A percentile compares a stretch with the other conserved stretches of the same genome.
phyloP scores from a whole-genome alignment of 2,888 invertebrate species.

The Lasius platythorax region DNA sequence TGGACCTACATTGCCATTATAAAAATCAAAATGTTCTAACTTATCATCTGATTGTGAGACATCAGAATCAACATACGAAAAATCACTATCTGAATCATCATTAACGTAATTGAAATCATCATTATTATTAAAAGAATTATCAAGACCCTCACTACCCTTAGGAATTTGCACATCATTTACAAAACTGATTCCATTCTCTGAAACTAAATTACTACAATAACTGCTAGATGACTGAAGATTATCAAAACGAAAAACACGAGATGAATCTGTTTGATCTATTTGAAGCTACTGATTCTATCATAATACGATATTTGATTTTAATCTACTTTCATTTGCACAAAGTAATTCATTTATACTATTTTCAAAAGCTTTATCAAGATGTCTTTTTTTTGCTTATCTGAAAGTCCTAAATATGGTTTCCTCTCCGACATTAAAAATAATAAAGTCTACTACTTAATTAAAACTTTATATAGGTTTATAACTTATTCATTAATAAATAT shows the following conservation, averaged over 20 bases:
- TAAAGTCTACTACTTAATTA: background rate
- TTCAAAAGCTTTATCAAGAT: background rate
- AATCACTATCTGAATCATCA: background rate
- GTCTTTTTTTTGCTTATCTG: background rate
- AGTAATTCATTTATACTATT: background rate
- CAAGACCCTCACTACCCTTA: background rate
- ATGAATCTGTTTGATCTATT: background rate
- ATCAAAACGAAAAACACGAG: background rate
- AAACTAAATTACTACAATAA: background rate
- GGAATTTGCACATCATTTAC: background rate
- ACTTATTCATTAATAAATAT: too few species aligned
- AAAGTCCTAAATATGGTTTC: background rate
- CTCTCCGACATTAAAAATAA: background rate
- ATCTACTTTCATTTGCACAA: background rate
- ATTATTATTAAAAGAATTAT: background rate
- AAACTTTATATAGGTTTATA: too few species aligned
- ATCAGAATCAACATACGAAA: background rate
- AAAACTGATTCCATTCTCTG: background rate
- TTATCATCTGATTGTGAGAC: background rate
- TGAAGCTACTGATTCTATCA: background rate
- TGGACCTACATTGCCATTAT: background rate
- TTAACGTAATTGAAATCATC: background rate
- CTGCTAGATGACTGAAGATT: background rate
- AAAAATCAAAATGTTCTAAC: background rate
- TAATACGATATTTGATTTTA: background rate